Base-by-base conservation (phyloP, 1,140 invertebrate species). In the Platyscapa corneri region DNA sequence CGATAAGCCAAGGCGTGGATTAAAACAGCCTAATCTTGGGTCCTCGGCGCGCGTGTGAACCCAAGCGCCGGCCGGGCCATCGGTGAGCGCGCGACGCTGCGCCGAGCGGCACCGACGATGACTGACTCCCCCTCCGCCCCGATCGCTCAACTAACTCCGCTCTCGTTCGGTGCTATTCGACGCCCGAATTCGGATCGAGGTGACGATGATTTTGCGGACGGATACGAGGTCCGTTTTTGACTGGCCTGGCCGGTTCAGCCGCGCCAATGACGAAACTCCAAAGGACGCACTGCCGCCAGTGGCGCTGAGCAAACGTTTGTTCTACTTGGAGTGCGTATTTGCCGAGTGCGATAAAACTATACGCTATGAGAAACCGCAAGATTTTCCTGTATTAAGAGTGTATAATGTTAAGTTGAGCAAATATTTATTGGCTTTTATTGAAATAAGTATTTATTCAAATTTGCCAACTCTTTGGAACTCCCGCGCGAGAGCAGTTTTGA, bases 11-110 rank as follows among this genome's bases (percentile, higher is more conserved):
- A 76, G 0, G 30, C 49, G 32, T 60, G 32, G 42, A 60, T 46
- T 46, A 82, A 83, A 82, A 34, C 64, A 79, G 87, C 87, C 87
- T 86, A 87, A 87, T 87, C 82, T 86, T 86, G 39, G 79, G 72
- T 76, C 82, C 81, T 60, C 81, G n/a, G 32, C 16, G 32, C 75
- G 10, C 32, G 30, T 46, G 5, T 46, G 42, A 46, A n/a, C n/a
- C n/a, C 42, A 12, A 12, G 42, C 42, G 53, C 16, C 34, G 56
- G 14, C 10, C 77, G 32, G 34, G 30, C 53, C 67, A 14, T 30
- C 60, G 60, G 27, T 60, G 16, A n/a, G 12, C 42, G 5, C 42
- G 42, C 42, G 27, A 64, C 27, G 60, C 60, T 7, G 12, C 42
- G 42, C 12, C 42, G 12, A 46, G 42, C 42, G 42, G 42, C 5